phyloP scores from a whole-genome alignment of 2,888 invertebrate genomes.

The Diloba caeruleocephala region DNA sequence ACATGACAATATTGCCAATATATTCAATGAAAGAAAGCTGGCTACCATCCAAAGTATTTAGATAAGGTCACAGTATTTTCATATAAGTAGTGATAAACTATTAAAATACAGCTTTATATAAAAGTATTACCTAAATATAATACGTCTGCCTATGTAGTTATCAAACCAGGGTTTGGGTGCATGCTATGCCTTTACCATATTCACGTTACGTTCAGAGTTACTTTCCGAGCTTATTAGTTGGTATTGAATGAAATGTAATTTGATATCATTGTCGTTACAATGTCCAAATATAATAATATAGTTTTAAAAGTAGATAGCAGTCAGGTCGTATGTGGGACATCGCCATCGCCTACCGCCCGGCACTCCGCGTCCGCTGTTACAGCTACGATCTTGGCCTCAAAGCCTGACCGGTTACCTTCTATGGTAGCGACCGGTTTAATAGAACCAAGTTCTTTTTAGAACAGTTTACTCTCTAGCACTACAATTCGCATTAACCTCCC shows the following conservation, averaged over 20 bases:
- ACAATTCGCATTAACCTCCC: conserved; percentile 60
- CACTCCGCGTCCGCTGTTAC: conserved; percentile 55
- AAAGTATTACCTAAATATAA: no score
- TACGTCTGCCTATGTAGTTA: neutral
- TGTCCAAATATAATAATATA: conserved; percentile 19
- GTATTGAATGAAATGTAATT: conserved; percentile 52
- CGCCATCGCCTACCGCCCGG: conserved; percentile 34
- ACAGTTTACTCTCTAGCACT: conserved; percentile 71
- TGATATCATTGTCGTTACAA: conserved; percentile 39
- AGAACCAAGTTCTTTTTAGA: conserved; percentile 71
- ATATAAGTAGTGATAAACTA: no score
- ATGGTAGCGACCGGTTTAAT: conserved; percentile 83
- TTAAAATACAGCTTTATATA: no score
- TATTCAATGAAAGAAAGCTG: conserved; percentile 56
- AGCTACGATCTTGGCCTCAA: conserved; percentile 80
- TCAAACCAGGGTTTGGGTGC: neutral
- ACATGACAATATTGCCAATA: conserved; percentile 43
- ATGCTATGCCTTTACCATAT: conserved; percentile 1
- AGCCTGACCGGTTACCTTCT: conserved; percentile 83
- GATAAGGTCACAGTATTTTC: conserved; percentile 43
- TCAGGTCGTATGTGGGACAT: conserved; percentile 76
- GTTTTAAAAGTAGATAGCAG: conserved; percentile 55
- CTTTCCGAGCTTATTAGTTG: conserved; percentile 24
- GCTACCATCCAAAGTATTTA: conserved; percentile 63
- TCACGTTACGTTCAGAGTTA: conserved; percentile 20